Percentiles rank a stretch among this genome's conserved stretches.
phyloP scores from a whole-genome alignment of 30 jellyfish, hydroid and myxozoan genomes.

The Nemopilema nomurai region DNA sequence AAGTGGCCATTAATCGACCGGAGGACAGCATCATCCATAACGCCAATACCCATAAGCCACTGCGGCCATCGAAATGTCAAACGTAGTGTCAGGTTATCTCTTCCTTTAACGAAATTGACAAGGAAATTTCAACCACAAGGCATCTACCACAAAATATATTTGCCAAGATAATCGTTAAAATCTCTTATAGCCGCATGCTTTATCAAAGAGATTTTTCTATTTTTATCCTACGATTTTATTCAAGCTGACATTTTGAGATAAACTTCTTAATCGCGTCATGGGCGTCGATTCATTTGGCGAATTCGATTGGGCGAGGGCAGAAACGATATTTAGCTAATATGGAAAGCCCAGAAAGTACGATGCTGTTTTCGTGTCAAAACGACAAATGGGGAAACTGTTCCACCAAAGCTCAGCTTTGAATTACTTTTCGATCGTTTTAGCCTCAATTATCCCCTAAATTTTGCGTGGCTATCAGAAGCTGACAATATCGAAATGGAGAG shows the following conservation, averaged over 20 bases:
- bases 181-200: neutral
- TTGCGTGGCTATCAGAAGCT: too few species aligned
- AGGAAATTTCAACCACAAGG: neutral
- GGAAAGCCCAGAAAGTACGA: neutral
- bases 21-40: neutral
- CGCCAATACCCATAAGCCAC: neutral
- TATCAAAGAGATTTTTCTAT: neutral
- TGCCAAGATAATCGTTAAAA: neutral
- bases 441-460: too few species aligned
- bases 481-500: too few species aligned
- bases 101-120: neutral
- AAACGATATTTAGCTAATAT: neutral
- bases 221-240: neutral
- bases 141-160: neutral
- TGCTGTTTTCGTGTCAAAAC: neutral
- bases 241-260: neutral
- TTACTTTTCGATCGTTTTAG: too few species aligned
- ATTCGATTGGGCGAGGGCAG: neutral
- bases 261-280: neutral
- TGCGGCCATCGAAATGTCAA: neutral
- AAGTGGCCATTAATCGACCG: neutral
- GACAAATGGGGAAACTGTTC: neutral
- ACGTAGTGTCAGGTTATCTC: neutral
- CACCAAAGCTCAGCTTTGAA: neutral
- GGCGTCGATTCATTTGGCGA: neutral